A percentile compares a stretch with the other conserved stretches of the same genome.
These are phyloP conservation scores for Argyresthia goedartella DNA, from an alignment of 2,888 invertebrate species.

Conservation along the genomic window DNA sequence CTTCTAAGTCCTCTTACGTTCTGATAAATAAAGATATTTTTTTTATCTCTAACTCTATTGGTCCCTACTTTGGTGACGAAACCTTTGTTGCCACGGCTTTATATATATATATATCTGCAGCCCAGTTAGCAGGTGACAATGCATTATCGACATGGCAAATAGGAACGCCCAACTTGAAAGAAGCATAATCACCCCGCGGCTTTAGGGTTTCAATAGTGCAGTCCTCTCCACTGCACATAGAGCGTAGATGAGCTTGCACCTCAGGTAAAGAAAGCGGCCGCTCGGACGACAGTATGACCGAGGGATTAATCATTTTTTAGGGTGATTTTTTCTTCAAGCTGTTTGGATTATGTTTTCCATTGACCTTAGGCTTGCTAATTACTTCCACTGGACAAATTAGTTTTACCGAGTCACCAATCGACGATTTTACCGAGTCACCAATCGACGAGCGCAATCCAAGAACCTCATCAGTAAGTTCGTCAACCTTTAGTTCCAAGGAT, in stretches of 20 bases:
- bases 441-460: background rate
- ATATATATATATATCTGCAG: too few relatives aligned
- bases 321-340: too few relatives aligned
- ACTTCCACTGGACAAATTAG: background rate
- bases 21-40: background rate
- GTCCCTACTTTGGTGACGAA: conserved; percentile 1
- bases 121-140: conserved; percentile 1
- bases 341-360: too few relatives aligned
- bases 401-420: too few relatives aligned
- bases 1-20: background rate
- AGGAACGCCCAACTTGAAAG: conserved; percentile 9
- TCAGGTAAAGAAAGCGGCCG: too few relatives aligned
- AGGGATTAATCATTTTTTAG: too few relatives aligned
- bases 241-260: conserved; percentile 3
- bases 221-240: conserved; percentile 4
- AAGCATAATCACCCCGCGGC: conserved; percentile 5
- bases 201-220: conserved; percentile 8
- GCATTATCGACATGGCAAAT: conserved; percentile 1
- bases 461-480: background rate
- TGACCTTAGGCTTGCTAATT: too few relatives aligned
- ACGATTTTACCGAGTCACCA: background rate
- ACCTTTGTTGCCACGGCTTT: conserved; percentile 8
- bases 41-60: background rate
- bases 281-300: too few relatives aligned
- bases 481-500: background rate